Evolutionary conservation across 2,888 invertebrate species (phyloP).

Genomic region (Meloe dianella): DNA sequence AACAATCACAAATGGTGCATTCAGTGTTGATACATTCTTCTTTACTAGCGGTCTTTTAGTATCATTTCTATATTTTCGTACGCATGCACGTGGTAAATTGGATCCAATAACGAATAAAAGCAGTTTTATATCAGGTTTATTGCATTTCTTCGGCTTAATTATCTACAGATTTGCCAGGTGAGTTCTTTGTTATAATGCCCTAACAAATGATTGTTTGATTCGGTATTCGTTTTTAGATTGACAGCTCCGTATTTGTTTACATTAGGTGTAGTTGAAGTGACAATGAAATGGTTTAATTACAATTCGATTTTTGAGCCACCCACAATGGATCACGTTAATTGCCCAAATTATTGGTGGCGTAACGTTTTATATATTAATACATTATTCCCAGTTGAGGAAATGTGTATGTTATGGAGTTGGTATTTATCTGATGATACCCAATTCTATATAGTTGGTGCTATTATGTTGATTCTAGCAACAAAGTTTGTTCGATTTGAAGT

Average conservation of each 20-base stretch:
- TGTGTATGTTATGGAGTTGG: conserved; percentile 95
- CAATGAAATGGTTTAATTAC: conserved; percentile 85
- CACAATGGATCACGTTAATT: conserved; percentile 79
- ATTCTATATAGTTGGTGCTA: conserved; percentile 82
- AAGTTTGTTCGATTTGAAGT: too few species aligned
- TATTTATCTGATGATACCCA: conserved; percentile 87
- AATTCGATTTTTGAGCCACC: conserved; percentile 86
- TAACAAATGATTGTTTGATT: not conserved
- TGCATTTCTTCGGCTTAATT: conserved; percentile 78
- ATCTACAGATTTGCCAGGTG: conserved; percentile 80
- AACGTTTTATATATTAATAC: conserved; percentile 87
- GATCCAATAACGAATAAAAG: conserved; percentile 70
- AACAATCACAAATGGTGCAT: conserved; percentile 78
- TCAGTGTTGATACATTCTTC: conserved; percentile 84
- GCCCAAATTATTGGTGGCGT: conserved; percentile 87
- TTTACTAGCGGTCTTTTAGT: conserved; percentile 81
- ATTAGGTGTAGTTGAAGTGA: conserved; percentile 80
- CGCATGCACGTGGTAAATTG: conserved; percentile 75
- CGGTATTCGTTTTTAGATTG: conserved; percentile 62
- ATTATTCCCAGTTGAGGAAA: conserved; percentile 81
- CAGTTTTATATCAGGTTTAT: conserved; percentile 67
- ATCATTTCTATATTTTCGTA: conserved; percentile 84
- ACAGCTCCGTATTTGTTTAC: conserved; percentile 85
- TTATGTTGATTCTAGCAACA: conserved; percentile 80
- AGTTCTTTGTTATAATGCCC: too few species aligned